phyloP scores from a whole-genome alignment of 2,888 invertebrate genomes.

The Lordiphosa fenestrarum region DNA sequence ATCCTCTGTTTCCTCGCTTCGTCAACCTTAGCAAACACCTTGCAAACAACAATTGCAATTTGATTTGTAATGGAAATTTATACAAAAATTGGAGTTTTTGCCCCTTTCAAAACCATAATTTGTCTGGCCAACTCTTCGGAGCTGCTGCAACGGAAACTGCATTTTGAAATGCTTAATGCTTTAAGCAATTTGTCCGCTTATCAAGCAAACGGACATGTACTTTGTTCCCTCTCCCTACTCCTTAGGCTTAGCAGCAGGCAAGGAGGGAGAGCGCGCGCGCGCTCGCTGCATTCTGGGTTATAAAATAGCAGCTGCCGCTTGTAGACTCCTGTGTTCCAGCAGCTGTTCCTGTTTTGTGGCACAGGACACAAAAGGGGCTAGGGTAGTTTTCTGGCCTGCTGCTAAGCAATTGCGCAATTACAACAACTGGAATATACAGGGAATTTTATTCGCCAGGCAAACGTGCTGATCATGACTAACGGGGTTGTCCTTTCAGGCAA shows the following conservation, averaged over 20 bases:
- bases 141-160: conserved; percentile 43
- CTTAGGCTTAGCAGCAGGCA: conserved; percentile 6
- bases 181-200: conserved; percentile 56
- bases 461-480: conserved; percentile 30
- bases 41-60: too few relatives aligned
- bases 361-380: conserved; percentile 54
- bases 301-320: conserved; percentile 61
- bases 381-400: conserved; percentile 34
- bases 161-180: conserved; percentile 28
- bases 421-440: conserved; percentile 23
- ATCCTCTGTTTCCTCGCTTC: too few relatives aligned
- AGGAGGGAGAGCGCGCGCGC: conserved; percentile 28
- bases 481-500: conserved; percentile 36
- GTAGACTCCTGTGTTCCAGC: conserved; percentile 52
- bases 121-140: neutral
- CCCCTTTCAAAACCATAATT: conserved; percentile 2
- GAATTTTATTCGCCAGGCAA: conserved; percentile 47
- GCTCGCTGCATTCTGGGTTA: conserved; percentile 24
- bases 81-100: neutral
- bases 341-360: conserved; percentile 63
- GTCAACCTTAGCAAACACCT: too few relatives aligned
- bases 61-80: neutral
- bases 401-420: conserved; percentile 68
- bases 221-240: neutral
- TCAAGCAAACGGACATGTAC: conserved; percentile 35